These are phyloP conservation scores for Mimas tiliae DNA, from an alignment of 2,888 invertebrate genomes.

Conservation along the genomic window DNA sequence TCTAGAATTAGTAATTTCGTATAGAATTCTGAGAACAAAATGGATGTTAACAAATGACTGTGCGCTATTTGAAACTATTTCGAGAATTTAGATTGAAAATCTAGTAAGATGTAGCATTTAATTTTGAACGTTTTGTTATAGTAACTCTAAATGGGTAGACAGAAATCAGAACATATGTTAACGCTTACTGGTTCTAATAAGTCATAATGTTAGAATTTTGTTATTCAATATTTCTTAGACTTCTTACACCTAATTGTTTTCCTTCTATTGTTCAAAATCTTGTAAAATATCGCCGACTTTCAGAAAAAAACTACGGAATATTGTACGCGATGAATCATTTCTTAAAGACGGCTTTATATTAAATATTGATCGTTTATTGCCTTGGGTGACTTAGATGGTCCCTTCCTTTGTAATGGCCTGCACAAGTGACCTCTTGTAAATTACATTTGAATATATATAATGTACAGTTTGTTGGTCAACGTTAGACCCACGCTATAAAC, in stretches of 20 bases:
- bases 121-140: not conserved
- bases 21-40: not conserved
- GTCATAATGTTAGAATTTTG: too few species aligned
- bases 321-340: constrained; percentile 35
- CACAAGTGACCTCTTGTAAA: not conserved
- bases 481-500: too few species aligned
- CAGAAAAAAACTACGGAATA: constrained; percentile 27
- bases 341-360: constrained; percentile 30
- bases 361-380: constrained; percentile 41
- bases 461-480: too few species aligned
- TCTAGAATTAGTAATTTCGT: not conserved
- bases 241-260: too few species aligned
- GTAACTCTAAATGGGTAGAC: too few species aligned
- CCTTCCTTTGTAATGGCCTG: not conserved
- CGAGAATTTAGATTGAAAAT: not conserved
- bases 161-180: too few species aligned
- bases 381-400: constrained; percentile 10
- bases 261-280: too few species aligned
- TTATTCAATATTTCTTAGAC: too few species aligned
- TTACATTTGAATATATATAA: not conserved
- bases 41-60: not conserved
- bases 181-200: too few species aligned
- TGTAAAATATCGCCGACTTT: not conserved
- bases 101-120: not conserved
- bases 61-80: not conserved